Evolutionary conservation across 2,888 invertebrate species (phyloP).

Genomic region (Hemistola chrysoprasaria): DNA sequence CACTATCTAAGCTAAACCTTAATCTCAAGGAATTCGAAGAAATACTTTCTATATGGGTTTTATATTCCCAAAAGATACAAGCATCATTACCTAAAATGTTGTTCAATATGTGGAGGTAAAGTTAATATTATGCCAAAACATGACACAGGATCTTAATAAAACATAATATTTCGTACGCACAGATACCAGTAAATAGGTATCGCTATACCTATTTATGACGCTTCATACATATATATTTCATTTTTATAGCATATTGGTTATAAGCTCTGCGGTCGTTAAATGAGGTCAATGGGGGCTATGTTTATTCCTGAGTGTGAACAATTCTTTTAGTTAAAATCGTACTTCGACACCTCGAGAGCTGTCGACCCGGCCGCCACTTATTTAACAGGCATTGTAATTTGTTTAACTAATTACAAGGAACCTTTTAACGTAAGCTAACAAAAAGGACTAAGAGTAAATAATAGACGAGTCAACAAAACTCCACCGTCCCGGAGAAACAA

Average conservation of each 20-base stretch:
- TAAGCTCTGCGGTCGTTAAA: conserved; percentile 9
- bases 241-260: conserved; percentile 13
- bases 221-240: conserved; percentile 1
- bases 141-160: too few relatives aligned
- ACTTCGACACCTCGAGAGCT: conserved; percentile 23
- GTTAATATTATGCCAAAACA: too few relatives aligned
- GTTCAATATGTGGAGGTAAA: too few relatives aligned
- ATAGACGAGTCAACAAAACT: conserved; percentile 25
- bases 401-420: conserved; percentile 50
- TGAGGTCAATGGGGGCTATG: not conserved
- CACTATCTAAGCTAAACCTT: not conserved
- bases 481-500: conserved; percentile 2
- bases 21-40: too few relatives aligned
- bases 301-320: conserved; percentile 3
- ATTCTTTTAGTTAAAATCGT: conserved; percentile 7
- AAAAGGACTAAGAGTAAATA: conserved; percentile 33
- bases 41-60: too few relatives aligned
- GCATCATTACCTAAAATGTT: too few relatives aligned
- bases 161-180: too few relatives aligned
- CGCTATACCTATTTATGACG: conserved; percentile 1
- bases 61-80: too few relatives aligned
- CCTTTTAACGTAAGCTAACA: conserved; percentile 33
- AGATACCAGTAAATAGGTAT: conserved; percentile 1
- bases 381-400: conserved; percentile 53
- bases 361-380: conserved; percentile 31